Conservation (phyloP, 2,888 invertebrate species). For the Pseudococcus longispinus region DNA sequence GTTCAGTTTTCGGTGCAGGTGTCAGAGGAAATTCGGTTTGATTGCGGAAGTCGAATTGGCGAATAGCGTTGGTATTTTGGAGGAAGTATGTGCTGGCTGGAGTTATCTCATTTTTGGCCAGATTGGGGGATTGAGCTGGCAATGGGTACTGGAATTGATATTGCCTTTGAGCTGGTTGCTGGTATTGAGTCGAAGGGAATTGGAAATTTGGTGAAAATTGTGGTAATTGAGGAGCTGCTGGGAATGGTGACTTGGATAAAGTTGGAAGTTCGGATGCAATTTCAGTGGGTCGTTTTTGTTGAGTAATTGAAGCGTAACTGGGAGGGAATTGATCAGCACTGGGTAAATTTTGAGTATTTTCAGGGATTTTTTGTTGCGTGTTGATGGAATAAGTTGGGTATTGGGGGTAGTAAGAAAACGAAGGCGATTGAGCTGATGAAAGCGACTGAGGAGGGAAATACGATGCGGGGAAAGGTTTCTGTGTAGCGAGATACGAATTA, state of each 20-base stretch:
- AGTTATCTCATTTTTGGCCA: background rate
- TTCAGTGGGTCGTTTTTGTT: background rate
- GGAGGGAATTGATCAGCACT: background rate
- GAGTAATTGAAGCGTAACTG: background rate
- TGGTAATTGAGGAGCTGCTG: background rate
- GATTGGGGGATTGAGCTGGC: background rate
- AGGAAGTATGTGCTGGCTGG: background rate
- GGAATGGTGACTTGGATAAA: background rate
- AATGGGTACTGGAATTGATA: background rate
- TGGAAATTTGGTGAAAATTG: background rate
- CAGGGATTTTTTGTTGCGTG: background rate
- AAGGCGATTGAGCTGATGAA: background rate
- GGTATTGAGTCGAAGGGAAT: background rate
- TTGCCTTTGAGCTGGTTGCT: background rate
- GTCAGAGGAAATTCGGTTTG: background rate
- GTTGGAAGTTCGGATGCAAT: background rate
- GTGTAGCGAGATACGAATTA: background rate
- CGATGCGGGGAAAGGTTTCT: background rate
- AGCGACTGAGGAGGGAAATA: background rate
- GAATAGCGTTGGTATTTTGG: background rate
- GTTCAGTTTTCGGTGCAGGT: background rate
- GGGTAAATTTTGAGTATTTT: background rate
- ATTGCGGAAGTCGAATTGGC: background rate
- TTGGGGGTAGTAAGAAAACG: background rate
- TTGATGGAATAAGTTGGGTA: background rate